Evolutionary conservation across 2,888 invertebrate genomes (phyloP), one percentile per base, ranked within the genome.

Genomic region (Bedellia somnulentella): DNA sequence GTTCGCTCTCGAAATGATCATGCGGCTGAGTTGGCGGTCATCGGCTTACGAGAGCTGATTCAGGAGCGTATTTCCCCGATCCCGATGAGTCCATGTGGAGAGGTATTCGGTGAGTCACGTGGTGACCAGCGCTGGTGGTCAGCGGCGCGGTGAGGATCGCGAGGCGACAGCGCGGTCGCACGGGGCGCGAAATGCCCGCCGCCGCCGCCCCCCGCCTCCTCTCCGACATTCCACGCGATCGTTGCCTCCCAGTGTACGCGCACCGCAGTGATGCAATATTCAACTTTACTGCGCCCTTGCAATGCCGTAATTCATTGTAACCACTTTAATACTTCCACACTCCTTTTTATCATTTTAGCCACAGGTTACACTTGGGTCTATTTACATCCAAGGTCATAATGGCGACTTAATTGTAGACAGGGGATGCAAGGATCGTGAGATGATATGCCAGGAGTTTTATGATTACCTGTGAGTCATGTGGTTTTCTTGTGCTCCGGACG

Each of bases 271-370:
- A 73, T 70, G 71, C 73, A 73, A 71, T 68, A 71, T 71, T 73
- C 68, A 71, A 70, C 70, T 71, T 70, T 71, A 71, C 67, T 60
- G 68, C 71, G 71, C 73, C 71, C 73, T 75, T 75, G 73, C 73
- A 73, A 71, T 73, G 73, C 71, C 71, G 71, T 73, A 73, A 75
- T 71, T 73, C 68, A 66, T 68, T 67, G 66, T 58, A 64, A 70
- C 68, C 57, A 62, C 58, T 61, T 62, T 60, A 64, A 64, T 54
- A 63, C 46, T 49, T 51, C 54, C 48, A 47, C 57, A 51, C n/a
- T 56, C 57, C 57, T 58, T 63, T 64, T 68, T 61, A 57, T 66
- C 56, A 60, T 67, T 66, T 68, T 67, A 42, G 43, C 44, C 47
- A 47, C 57, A 53, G 49, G 57, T 52, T 57, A 50, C 51, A 48